Base-by-base conservation (phyloP, 2,888 invertebrate species). In the Sialis fuliginosa region DNA sequence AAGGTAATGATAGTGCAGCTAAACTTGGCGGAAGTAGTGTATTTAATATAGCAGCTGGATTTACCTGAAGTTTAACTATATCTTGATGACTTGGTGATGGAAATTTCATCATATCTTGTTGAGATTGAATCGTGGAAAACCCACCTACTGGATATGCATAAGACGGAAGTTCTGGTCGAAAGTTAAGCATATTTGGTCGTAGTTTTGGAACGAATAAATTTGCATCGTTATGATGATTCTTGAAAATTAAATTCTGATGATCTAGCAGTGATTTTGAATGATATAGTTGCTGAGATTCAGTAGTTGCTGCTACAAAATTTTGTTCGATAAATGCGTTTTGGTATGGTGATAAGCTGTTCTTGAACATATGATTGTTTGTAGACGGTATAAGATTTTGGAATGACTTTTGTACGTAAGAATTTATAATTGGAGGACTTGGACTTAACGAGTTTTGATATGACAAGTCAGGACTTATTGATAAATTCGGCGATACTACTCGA, bases 1-100 rank as follows among this genome's bases (percentile, higher is more conserved):
- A 86, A 34, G 91, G 89, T 49, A 90, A 66, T 4, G 87, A 81
- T 51, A 91, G 74, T 0, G 90, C 86, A 0, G 89, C 86, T 54
- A 85, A 73, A 1, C 81, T 88, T 12, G 84, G 87, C 40, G 86
- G 85, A 46, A 91, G 68, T 1, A 90, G 71, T 0, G 90, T 82
- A 45, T 86, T 83, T 9, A 85, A 66, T 47, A 83, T 77, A 5
- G 83, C 81, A 0, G 81, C 79, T 0, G 81, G 80, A 59, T 74
- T 75, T 6, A 49, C 50, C 8, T 50, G 49, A 37, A 59, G 54
- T 51, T 60, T 59, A 40, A 60, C 53, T 52, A 59, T 58, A 33
- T 60, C 59, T 45, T 58, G 58, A 22, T 22, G 22, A 22, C 4
- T 22, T n/a, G 51, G 46, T 42, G 48, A 48, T 34, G 44, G 39